These are phyloP conservation scores for Parasteatoda lunata DNA, from an alignment of 2,888 invertebrate genomes.

Conservation along the genomic window DNA sequence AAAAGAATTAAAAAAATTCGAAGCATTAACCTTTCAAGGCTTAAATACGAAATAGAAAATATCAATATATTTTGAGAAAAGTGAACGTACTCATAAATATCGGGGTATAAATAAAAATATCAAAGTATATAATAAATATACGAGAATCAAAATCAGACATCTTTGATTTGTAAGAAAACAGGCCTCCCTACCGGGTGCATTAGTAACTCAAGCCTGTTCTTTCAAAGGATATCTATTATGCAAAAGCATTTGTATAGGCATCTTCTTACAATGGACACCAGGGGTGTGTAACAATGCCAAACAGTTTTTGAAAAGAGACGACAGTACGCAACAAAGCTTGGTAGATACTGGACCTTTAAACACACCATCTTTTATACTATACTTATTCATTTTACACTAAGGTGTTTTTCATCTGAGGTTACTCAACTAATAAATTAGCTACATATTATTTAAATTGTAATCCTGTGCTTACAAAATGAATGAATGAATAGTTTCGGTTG, in stretches of 20 bases:
- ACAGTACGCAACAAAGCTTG: constrained; percentile 35
- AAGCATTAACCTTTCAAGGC: too few species aligned
- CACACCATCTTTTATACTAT: constrained; percentile 26
- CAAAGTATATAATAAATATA: constrained; percentile 18
- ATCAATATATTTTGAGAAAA: neutral
- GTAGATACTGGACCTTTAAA: constrained; percentile 12
- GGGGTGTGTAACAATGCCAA: constrained; percentile 26
- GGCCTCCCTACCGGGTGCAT: constrained; percentile 19
- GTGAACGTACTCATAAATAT: constrained; percentile 20
- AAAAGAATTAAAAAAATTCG: too few species aligned
- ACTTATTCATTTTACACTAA: constrained; percentile 37
- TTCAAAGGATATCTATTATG: constrained; percentile 49
- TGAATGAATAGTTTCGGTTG: too few species aligned
- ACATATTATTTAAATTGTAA: constrained; percentile 36
- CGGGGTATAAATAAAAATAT: constrained; percentile 3
- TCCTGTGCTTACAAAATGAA: neutral
- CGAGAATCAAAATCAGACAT: constrained; percentile 23
- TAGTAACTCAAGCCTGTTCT: constrained; percentile 35
- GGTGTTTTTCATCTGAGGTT: constrained; percentile 40
- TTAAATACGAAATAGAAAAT: too few species aligned
- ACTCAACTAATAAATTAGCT: constrained; percentile 46
- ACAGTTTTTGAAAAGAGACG: constrained; percentile 24
- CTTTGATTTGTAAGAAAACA: constrained; percentile 49
- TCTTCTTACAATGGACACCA: constrained; percentile 30
- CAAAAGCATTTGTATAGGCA: constrained; percentile 20